Evolutionary conservation across 2,888 invertebrate species (phyloP), one percentile per base, ranked within the genome.

Genomic region (Idaea dimidiata): DNA sequence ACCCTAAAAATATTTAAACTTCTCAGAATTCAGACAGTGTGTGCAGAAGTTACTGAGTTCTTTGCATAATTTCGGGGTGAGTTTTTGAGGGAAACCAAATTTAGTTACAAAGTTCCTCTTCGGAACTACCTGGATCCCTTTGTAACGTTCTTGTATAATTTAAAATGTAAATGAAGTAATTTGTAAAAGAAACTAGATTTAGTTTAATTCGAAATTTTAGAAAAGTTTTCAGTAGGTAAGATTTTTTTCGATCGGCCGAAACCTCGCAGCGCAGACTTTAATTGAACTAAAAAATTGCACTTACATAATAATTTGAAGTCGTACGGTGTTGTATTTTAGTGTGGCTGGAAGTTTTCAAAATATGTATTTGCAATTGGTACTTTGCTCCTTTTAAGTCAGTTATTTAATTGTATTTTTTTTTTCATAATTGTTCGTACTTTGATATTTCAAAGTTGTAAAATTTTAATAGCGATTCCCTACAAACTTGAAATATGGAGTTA

Each of bases 81-180:
- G 61, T 66, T 61, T 43, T 63, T 63, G 57, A 32, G 60, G 55
- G 57, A 61, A 63, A 63, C 62, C 63, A 71, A 73, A 73, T 73
- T 71, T 66, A 69, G 67, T 72, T 71, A 69, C 60, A 56, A 70
- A 72, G 65, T 71, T 69, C 6, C 56, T 6, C 18, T 17, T 18
- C 56, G 17, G 17, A 56, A 56, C 56, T 56, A 56, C 56, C 56
- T 56, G 56, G 14, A 17, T 56, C 56, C 56, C 18, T 56, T 56
- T 43, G 43, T 43, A 43, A 43, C 14, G 43, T 43, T 43, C n/a
- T n/a, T 43, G 43, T 43, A 43, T 43, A 43, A 43, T 43, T 43
- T 43, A 43, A 10, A 43, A 43, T 43, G 43, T 43, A 43, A 43
- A 43, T 43, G 7, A 43, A 5, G 43, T 43, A 43, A 43, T 43